Percentiles rank a stretch among this genome's conserved stretches.
Evolutionary conservation across 2,888 invertebrate genomes (phyloP).

Genomic region (Endotricha flammealis): DNA sequence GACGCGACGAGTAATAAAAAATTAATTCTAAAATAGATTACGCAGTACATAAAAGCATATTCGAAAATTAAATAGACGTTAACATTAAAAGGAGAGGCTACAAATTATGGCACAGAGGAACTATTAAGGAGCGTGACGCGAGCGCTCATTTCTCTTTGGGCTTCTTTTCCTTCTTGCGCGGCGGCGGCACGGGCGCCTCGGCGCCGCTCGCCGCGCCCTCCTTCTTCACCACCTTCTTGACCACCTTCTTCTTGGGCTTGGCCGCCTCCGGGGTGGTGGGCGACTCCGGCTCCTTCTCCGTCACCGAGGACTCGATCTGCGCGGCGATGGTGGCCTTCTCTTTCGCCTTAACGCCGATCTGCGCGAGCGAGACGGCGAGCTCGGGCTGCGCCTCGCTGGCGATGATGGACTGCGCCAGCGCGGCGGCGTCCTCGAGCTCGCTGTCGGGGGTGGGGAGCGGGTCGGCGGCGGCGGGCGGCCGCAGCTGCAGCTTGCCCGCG

Average conservation of each 20-base stretch:
- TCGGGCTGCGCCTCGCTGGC: constrained; percentile 62
- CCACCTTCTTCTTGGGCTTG: constrained; percentile 51
- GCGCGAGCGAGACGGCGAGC: constrained; percentile 66
- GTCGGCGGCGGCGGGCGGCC: constrained; percentile 55
- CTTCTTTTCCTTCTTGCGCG: constrained; percentile 76
- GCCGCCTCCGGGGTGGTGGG: constrained; percentile 14
- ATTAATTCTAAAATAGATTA: constrained; percentile 56
- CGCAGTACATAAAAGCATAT: constrained; percentile 66
- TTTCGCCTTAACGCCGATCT: constrained; percentile 63
- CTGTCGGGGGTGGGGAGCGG: constrained; percentile 70
- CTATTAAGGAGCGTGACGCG: constrained; percentile 43
- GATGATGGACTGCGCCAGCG: constrained; percentile 69
- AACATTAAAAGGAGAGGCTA: constrained; percentile 54
- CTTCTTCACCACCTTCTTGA: constrained; percentile 76
- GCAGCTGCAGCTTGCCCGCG: constrained; percentile 62
- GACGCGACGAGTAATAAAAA: constrained; percentile 48
- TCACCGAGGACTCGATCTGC: constrained; percentile 60
- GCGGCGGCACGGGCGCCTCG: constrained; percentile 72
- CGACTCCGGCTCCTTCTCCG: constrained; percentile 26
- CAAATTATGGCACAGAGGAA: constrained; percentile 73
- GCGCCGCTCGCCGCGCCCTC: constrained; percentile 45
- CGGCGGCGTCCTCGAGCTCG: constrained; percentile 70
- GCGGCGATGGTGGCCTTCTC: constrained; percentile 55
- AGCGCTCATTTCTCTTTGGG: constrained; percentile 72
- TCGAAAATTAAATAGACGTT: constrained; percentile 56